Conservation (phyloP, 1,140 invertebrate genomes). For the Drosophila biarmipes region DNA sequence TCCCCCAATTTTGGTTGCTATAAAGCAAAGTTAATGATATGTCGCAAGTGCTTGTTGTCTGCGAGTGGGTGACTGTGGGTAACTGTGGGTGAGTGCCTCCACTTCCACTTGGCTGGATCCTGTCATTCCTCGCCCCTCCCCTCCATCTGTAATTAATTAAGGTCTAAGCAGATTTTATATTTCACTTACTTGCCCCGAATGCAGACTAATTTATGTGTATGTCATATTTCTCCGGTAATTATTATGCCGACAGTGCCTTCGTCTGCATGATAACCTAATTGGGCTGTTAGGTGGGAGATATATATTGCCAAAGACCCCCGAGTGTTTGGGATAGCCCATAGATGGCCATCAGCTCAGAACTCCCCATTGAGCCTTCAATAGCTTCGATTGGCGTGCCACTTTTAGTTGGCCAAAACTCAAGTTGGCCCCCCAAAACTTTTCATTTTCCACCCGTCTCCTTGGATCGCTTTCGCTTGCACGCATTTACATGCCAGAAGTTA, state of each 20-base stretch:
- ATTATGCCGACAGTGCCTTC: slow-evolving; percentile 19
- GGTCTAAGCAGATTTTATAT: slow-evolving; percentile 57
- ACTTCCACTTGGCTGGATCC: slow-evolving; percentile 37
- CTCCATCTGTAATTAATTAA: slow-evolving; percentile 65
- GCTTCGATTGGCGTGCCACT: slow-evolving; percentile 42
- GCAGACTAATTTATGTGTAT: slow-evolving; percentile 45
- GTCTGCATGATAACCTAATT: slow-evolving; percentile 37
- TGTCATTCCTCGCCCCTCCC: slow-evolving; percentile 11
- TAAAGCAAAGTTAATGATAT: slow-evolving; percentile 79
- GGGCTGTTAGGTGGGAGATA: not conserved
- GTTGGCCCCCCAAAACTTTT: slow-evolving; percentile 40
- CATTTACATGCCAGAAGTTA: slow-evolving; percentile 59
- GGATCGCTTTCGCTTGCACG: slow-evolving; percentile 34
- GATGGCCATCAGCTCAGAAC: slow-evolving; percentile 6
- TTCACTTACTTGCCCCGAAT: slow-evolving; percentile 24
- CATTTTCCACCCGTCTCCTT: slow-evolving; percentile 7
- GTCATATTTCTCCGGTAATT: slow-evolving; percentile 32
- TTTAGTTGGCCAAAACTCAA: slow-evolving; percentile 29
- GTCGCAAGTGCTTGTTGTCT: slow-evolving; percentile 58
- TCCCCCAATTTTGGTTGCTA: slow-evolving; percentile 42
- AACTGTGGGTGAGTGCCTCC: slow-evolving; percentile 25
- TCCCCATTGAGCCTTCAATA: slow-evolving; percentile 15
- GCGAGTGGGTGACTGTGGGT: not conserved
- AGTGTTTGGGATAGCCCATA: not conserved
- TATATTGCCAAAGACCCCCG: not conserved